phyloP scores from a whole-genome alignment of 2,113 vertebrate species.

The Hypanus sabinus region DNA sequence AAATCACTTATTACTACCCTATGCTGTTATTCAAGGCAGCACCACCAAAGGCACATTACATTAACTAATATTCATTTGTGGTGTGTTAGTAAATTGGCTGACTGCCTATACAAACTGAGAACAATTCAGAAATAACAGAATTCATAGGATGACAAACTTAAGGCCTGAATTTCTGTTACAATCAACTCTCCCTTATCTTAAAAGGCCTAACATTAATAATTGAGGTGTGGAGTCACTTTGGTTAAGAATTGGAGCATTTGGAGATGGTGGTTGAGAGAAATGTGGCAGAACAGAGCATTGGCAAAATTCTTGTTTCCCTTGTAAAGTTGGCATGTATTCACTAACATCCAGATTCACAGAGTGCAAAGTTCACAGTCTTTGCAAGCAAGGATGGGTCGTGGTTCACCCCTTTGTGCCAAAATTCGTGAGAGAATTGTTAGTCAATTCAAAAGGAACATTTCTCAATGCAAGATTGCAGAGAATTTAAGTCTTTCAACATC shows the following conservation, averaged over 20 bases:
- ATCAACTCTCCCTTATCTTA: background rate
- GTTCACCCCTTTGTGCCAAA: no score
- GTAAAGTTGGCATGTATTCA: background rate
- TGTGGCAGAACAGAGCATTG: background rate
- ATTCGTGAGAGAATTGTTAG: no score
- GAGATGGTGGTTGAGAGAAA: background rate
- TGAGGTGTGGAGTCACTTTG: background rate
- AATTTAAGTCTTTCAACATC: no score
- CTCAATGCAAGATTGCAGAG: no score
- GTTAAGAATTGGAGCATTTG: background rate
- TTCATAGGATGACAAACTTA: background rate
- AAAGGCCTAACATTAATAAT: background rate
- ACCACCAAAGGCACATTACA: background rate
- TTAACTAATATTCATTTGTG: background rate
- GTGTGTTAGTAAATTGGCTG: background rate
- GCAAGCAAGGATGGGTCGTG: no score
- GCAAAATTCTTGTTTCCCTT: background rate
- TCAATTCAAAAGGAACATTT: no score
- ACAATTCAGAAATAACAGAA: conserved; percentile 15
- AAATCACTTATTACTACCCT: background rate
- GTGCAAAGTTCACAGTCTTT: no score
- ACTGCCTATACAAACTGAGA: background rate
- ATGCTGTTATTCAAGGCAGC: background rate
- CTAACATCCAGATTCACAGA: background rate
- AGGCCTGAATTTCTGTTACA: background rate